Evolutionary conservation across 2,113 vertebrate genomes (phyloP), one percentile per base, ranked within the genome.

Genomic region (Solea solea): DNA sequence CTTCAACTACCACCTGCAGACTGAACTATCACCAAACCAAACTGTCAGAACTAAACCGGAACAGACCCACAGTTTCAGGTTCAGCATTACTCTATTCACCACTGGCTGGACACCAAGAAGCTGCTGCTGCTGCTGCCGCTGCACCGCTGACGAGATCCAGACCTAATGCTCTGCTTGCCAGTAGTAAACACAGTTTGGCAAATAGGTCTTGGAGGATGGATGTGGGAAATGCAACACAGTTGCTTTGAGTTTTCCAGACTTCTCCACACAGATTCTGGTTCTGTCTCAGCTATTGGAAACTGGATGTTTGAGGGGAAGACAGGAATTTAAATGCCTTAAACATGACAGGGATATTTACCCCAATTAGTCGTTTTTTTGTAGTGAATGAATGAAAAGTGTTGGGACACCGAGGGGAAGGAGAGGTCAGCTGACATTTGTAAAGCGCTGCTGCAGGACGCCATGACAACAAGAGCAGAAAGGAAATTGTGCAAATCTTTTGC

Each of bases 61-160:
- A 52, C 28, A 0, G 1, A 25, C 0, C 60, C 64, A 64, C 1
- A 42, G n/a, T 39, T 48, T 68, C 40, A 54, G 13, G 25, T 57
- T 83, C 65, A 68, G 56, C 72, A 56, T 39, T 25, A 27, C 39
- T 62, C 48, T 14, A 55, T 15, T 14, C 45, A 2, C 72, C 52
- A n/a, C 10, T 88, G 87, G 86, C 81, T 8, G 21, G 28, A 42
- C 57, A 73, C 60, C 78, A 84, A 61, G 8, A 73, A 63, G 49
- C 66, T 65, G 70, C 50, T 53, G 28, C 21, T 1, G 21, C 21
- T 21, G 34, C 34, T 34, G 34, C 34, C 5, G 34, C 34, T 4
- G 3, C 57, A 57, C 50, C 74, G 50, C 41, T 80, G 80, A 88
- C 34, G n/a, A 82, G 61, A 49, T 76, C 75, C 86, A 80, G 84